Conservation (phyloP, 2,888 invertebrate genomes). For the Deladenus siricidicola region DNA sequence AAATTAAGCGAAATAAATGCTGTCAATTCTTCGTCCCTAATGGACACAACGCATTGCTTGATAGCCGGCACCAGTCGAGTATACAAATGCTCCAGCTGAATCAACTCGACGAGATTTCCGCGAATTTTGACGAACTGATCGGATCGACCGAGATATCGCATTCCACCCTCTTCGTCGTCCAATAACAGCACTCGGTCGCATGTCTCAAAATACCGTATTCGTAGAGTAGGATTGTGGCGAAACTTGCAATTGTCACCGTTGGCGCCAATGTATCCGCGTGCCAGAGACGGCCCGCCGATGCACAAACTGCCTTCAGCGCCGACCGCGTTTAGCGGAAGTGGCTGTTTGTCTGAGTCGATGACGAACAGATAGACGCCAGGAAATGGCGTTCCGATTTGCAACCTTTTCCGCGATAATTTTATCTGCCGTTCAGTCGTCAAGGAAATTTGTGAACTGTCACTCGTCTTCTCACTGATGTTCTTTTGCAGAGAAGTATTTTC, state of each 20-base stretch:
- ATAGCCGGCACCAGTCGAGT: background rate
- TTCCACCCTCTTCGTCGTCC: background rate
- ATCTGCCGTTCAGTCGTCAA: no score
- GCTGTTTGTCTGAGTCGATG: slow-evolving; percentile 17
- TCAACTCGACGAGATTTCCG: slow-evolving; percentile 37
- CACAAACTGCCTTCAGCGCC: slow-evolving; percentile 16
- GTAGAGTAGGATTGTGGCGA: no score
- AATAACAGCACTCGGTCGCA: slow-evolving; percentile 13
- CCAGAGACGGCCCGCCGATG: slow-evolving; percentile 11
- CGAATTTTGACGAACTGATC: slow-evolving; percentile 40
- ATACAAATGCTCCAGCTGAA: slow-evolving; percentile 24
- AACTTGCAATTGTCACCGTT: background rate
- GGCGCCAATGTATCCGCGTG: slow-evolving; percentile 1
- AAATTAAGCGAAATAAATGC: slow-evolving; percentile 3
- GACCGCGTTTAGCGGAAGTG: slow-evolving; percentile 9
- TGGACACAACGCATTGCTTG: background rate
- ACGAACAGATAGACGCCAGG: slow-evolving; percentile 19
- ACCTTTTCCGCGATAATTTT: slow-evolving; percentile 10
- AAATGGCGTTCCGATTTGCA: slow-evolving; percentile 27
- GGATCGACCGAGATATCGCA: slow-evolving; percentile 31
- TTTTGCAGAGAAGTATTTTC: no score
- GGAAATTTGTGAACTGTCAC: no score
- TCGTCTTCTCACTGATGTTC: no score
- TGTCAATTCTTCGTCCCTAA: background rate
- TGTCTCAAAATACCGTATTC: no score